These are phyloP conservation scores for Thymelicus sylvestris DNA, from an alignment of 2,888 invertebrate species.

Conservation along the genomic window DNA sequence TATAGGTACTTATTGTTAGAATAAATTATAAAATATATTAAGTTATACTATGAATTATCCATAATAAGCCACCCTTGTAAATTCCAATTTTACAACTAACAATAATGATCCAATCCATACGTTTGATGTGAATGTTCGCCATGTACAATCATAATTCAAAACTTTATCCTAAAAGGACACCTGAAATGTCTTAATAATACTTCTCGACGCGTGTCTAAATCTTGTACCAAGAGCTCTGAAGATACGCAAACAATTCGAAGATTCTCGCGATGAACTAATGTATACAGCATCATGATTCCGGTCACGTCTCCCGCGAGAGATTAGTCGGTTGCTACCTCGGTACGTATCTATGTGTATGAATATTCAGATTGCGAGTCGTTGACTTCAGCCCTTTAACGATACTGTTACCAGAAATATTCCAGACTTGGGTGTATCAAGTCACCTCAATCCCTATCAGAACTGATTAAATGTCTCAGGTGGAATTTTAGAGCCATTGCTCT, in stretches of 20 bases:
- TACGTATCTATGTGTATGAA: constrained; percentile 56
- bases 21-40: too few relatives aligned
- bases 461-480: too few relatives aligned
- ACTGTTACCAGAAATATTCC: constrained; percentile 36
- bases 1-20: too few relatives aligned
- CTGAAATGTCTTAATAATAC: background rate
- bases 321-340: constrained; percentile 28
- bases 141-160: too few relatives aligned
- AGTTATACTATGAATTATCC: too few relatives aligned
- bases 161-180: background rate
- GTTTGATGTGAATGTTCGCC: too few relatives aligned
- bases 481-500: too few relatives aligned
- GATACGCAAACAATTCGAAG: constrained; percentile 16
- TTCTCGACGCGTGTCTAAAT: constrained; percentile 2
- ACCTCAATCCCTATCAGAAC: too few relatives aligned
- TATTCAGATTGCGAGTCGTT: constrained; percentile 57
- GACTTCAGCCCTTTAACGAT: constrained; percentile 45
- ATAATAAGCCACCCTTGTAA: too few relatives aligned
- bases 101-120: too few relatives aligned
- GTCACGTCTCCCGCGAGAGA: constrained; percentile 49
- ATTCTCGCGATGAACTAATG: constrained; percentile 32
- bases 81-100: too few relatives aligned
- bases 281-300: constrained; percentile 50
- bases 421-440: constrained; percentile 2
- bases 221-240: background rate